Evolutionary conservation across 2,888 invertebrate species (phyloP), one percentile per base, ranked within the genome.

Genomic region (Lasiommata megera): DNA sequence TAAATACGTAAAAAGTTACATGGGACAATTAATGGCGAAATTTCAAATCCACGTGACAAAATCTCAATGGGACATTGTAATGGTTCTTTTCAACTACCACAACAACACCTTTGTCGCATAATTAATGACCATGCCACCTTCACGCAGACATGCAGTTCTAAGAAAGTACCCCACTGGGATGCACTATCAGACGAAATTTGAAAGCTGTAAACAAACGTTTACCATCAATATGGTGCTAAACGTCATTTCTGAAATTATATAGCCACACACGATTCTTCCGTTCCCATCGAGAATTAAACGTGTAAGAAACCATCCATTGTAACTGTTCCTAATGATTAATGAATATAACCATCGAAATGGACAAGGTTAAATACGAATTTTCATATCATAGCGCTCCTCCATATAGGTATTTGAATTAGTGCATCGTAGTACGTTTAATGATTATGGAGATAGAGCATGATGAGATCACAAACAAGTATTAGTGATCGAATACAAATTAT

Each of bases 101-200:
- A 69, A 71, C 70, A 69, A 73, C 69, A 54, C 70, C 65, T 66
- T 77, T 79, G 80, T 82, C 67, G 65, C 63, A 69, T 79, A 83
- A 88, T 86, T 86, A 86, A 88, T 88, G 79, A 77, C 63, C 63
- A 47, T 69, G 65, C 74, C 40, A 76, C 77, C 69, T 73, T 69
- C 67, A 70, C 58, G 72, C 51, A 40, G 38, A 61, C 52, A 61
- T 60, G 55, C 34, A 40, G 73, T 85, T 82, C 84, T 68, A 60
- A 74, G 87, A 83, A 85, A 72, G 66, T 69, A 76, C 74, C 87
- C 87, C 71, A 81, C 68, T 50, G 84, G 58, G 84, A 66, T 64
- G 65, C 64, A 71, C 76, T 71, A 73, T 75, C 68, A 63, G 74
- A 69, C 71, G 67, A 74, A 77, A 76, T 75, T 79, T 76, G 77